Conservation (phyloP, 1,140 invertebrate genomes). For the Scaptomyza pallida region DNA sequence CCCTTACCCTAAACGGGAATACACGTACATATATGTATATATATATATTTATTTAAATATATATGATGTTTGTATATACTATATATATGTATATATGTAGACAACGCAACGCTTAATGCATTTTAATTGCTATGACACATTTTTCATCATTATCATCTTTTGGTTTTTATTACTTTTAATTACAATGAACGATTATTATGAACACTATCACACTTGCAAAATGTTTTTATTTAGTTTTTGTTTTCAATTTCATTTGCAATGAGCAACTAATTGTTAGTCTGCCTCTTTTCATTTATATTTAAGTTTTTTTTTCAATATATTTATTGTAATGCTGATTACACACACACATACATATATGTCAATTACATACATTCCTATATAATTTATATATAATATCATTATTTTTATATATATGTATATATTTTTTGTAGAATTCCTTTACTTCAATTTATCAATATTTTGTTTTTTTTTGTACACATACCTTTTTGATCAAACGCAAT, state of each 20-base stretch:
- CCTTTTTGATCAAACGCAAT: constrained; percentile 79
- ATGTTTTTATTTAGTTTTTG: constrained; percentile 52
- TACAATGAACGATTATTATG: constrained; percentile 82
- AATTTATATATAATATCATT: constrained; percentile 39
- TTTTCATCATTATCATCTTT: constrained; percentile 36
- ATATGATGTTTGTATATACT: constrained; percentile 20
- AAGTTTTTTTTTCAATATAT: constrained; percentile 40
- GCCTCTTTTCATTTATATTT: constrained; percentile 17
- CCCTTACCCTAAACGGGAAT: constrained; percentile 28
- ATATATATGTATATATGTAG: constrained; percentile 20
- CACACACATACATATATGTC: constrained; percentile 35
- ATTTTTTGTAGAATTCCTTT: constrained; percentile 50
- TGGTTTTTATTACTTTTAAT: constrained; percentile 66
- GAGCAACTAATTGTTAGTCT: constrained; percentile 67
- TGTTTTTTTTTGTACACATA: constrained; percentile 63
- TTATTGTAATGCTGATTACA: constrained; percentile 75
- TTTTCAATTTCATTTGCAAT: constrained; percentile 51
- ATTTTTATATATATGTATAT: constrained; percentile 60
- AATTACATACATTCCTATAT: constrained; percentile 51
- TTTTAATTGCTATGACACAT: constrained; percentile 35
- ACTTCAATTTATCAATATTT: constrained; percentile 62
- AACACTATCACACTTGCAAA: constrained; percentile 82
- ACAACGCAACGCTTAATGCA: constrained; percentile 24
- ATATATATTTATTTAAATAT: constrained; percentile 23
- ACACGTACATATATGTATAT: constrained; percentile 14